phyloP scores from a whole-genome alignment of 2,797 vertebrate species.

The Valencia hispanica region DNA sequence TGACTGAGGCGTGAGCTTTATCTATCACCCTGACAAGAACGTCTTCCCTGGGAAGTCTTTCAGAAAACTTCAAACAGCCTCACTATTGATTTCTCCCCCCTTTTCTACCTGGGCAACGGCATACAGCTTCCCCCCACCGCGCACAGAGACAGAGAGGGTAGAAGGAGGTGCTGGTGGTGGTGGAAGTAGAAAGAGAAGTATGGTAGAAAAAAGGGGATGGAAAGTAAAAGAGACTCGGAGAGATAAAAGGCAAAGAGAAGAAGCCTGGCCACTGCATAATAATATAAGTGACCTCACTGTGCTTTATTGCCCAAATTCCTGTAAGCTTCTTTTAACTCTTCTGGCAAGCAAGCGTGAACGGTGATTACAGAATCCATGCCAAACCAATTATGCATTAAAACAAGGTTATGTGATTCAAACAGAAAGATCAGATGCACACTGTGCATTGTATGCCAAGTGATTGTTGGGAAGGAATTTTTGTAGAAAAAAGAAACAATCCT shows the following conservation, averaged over 20 bases:
- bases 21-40: slow-evolving; percentile 88
- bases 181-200: slow-evolving; percentile 70
- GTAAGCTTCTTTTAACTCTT: slow-evolving; percentile 56
- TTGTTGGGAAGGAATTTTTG: slow-evolving; percentile 62
- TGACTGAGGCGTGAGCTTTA: slow-evolving; percentile 80
- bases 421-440: slow-evolving; percentile 50
- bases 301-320: slow-evolving; percentile 67
- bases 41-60: slow-evolving; percentile 88
- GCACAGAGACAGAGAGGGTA: slow-evolving; percentile 52
- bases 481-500: slow-evolving; percentile 53
- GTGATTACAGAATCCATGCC: slow-evolving; percentile 52
- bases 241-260: slow-evolving; percentile 77
- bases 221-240: slow-evolving; percentile 68
- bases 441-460: slow-evolving; percentile 47
- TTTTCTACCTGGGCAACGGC: slow-evolving; percentile 80
- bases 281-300: slow-evolving; percentile 78
- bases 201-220: slow-evolving; percentile 49
- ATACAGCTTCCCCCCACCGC: slow-evolving; percentile 79
- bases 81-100: slow-evolving; percentile 83
- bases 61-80: slow-evolving; percentile 88
- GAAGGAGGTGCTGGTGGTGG: slow-evolving; percentile 54
- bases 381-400: slow-evolving; percentile 65
- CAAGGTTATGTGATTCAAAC: slow-evolving; percentile 60
- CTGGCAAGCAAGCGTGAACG: slow-evolving; percentile 36
- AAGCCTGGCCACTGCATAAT: slow-evolving; percentile 75